Evolutionary conservation across 2,888 invertebrate genomes (phyloP).

Genomic region (Tetragonula carbonaria): DNA sequence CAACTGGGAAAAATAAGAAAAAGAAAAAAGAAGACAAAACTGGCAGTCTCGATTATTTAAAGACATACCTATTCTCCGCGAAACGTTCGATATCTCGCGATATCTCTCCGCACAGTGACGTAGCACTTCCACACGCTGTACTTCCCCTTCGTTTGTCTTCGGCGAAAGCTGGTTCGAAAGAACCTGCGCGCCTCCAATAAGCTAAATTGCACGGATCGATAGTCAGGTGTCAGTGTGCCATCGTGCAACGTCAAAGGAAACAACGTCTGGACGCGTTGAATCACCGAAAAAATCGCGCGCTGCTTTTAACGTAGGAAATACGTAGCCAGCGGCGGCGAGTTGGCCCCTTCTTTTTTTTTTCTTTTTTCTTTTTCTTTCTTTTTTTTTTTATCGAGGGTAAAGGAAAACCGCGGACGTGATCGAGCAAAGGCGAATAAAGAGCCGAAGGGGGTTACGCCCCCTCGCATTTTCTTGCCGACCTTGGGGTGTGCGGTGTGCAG

Average conservation of each 20-base stretch:
- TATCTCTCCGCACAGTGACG: too few species aligned
- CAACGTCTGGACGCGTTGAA: background rate
- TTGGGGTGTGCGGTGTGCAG: constrained; percentile 54
- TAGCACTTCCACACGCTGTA: too few species aligned
- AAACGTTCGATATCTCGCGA: too few species aligned
- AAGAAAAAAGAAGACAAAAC: too few species aligned
- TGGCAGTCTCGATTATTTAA: too few species aligned
- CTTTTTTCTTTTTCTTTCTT: too few species aligned
- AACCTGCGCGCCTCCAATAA: background rate
- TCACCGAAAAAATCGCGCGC: constrained; percentile 19
- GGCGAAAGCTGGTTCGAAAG: background rate
- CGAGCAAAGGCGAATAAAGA: constrained; percentile 72
- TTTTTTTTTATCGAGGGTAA: constrained; percentile 69
- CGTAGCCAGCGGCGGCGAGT: constrained; percentile 9
- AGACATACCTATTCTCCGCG: too few species aligned
- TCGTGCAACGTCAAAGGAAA: constrained; percentile 15
- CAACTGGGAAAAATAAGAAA: too few species aligned
- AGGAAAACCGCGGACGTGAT: constrained; percentile 73
- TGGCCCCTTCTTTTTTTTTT: too few species aligned
- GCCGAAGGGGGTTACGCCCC: constrained; percentile 65
- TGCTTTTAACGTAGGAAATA: constrained; percentile 15
- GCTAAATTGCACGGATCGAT: background rate
- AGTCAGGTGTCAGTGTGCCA: background rate
- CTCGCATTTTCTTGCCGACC: constrained; percentile 70
- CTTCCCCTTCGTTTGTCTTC: background rate